Evolutionary conservation across 2,113 vertebrate species (phyloP), one percentile per base, ranked within the genome.

Genomic region (Sorex araneus): DNA sequence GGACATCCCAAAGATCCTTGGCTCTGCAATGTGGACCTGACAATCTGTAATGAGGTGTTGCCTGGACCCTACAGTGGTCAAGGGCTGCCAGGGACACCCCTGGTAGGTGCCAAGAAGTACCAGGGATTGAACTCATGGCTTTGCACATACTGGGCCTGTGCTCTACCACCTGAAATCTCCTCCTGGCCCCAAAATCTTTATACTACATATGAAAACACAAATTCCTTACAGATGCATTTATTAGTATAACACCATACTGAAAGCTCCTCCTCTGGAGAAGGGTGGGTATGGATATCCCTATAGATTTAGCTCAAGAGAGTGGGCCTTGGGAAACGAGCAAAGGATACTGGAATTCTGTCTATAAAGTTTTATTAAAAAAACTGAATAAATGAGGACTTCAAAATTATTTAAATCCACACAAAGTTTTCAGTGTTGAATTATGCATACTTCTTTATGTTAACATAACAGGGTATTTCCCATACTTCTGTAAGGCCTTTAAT

Each of bases 341-440:
- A 74, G 60, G 25, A 71, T 16, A 43, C 4, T 18, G 64, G 40
- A 19, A 78, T 75, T 87, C 77, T 76, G 67, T 32, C 32, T 43
- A 3, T 54, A 71, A 76, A 21, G 50, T 43, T 94, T 83, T 69
- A 76, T 45, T 70, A 77, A 50, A 78, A 70, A 87, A 84, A 81
- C 13, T 54, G 54, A 54, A 54, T 54, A 13, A 76, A 87, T 67
- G 5, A 57, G 67, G n/a, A 54, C 18, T 1, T 73, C 0, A 92
- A 54, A 54, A 54, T 54, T 40, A 40, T 7, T 40, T 40, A 40
- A 40, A 40, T 15, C 12, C 54, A 54, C 18, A 54, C 54, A 54
- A 54, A 54, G 54, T 54, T 54, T 19, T 54, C 54, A 54, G 54
- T 54, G 54, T 54, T 54, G 54, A 19, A 54, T 54, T 19, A 54